Base-by-base conservation (phyloP, 53 echinoderm and acorn worm species). In the Holothuria scabra region DNA sequence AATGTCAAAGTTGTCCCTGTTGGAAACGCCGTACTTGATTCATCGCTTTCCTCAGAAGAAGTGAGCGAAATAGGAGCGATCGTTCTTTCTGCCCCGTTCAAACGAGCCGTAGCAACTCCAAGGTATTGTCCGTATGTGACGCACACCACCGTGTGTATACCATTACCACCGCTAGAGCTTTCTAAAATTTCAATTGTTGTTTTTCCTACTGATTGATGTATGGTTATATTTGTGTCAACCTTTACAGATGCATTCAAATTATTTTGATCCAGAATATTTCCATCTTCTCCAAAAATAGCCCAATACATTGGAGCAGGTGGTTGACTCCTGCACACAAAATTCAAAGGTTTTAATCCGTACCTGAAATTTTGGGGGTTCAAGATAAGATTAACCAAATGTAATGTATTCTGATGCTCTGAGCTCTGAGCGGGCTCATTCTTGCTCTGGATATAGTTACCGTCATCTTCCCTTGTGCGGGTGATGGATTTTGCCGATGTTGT, bases 221-320 rank as follows among this genome's bases (percentile, higher is more conserved):
- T 72, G 24, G 22, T 16, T 19, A 72, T 20, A 6, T 72, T 48
- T 26, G 48, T 8, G 24, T 22, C 46, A n/a, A 18, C 31, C n/a
- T 14, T 9, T 72, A 72, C 46, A n/a, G 72, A 46, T 52, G 14
- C 8, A 23, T 44, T 20, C 16, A 12, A 10, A 8, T 44, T n/a
- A 44, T 14, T 1, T 19, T 35, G 46, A 12, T 72, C 72, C 72
- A 72, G 48, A 72, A 72, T 72, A 26, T 72, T 72, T 41, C 72
- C 72, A 14, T 72, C 5, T 21, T 41, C 28, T 23, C 20, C 34
- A 8, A 72, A 14, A 38, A 72, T 19, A 1, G 72, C 72, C 72
- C 72, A 72, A 49, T 72, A 72, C 26, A 72, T 52, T 18, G 52
- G 52, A 16, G 52, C 52, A 52, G 52, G 1, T 52, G 52, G 52